Percentiles rank a stretch among this genome's conserved stretches.
These are phyloP conservation scores for Pteropus rufus DNA, from an alignment of 2,797 vertebrate genomes.

Conservation along the genomic window DNA sequence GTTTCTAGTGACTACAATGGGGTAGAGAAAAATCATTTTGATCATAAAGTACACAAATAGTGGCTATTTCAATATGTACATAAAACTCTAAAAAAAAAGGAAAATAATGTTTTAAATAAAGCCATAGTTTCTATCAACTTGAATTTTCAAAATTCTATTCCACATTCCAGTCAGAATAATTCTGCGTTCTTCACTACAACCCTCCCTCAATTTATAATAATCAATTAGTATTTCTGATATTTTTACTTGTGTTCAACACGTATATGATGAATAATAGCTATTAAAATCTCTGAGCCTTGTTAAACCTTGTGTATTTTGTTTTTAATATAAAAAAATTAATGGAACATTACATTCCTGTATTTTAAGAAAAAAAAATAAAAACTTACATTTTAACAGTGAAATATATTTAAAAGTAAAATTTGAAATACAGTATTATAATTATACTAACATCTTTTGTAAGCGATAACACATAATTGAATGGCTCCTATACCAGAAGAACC, in stretches of 20 bases:
- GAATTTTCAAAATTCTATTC: neutral
- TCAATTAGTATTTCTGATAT: neutral
- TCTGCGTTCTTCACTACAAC: neutral
- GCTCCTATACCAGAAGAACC: slow-evolving; percentile 73
- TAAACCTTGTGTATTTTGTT: neutral
- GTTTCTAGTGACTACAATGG: neutral
- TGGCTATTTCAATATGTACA: neutral
- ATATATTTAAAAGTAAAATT: slow-evolving; percentile 56
- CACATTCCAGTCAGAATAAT: neutral
- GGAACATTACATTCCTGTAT: neutral
- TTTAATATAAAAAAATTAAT: neutral
- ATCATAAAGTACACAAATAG: neutral
- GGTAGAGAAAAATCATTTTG: neutral
- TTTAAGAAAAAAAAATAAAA: slow-evolving; percentile 27
- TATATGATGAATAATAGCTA: neutral
- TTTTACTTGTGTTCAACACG: neutral
- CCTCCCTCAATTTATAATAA: neutral
- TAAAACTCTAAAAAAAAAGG: neutral
- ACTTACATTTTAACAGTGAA: slow-evolving; percentile 65
- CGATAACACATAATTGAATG: slow-evolving; percentile 80
- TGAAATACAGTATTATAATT: slow-evolving; percentile 78
- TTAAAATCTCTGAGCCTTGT: neutral
- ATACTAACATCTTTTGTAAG: slow-evolving; percentile 69
- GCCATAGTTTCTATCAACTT: neutral
- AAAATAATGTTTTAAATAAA: neutral